Evolutionary conservation across 2,888 invertebrate genomes (phyloP).

Genomic region (Agonopterix heracliana): DNA sequence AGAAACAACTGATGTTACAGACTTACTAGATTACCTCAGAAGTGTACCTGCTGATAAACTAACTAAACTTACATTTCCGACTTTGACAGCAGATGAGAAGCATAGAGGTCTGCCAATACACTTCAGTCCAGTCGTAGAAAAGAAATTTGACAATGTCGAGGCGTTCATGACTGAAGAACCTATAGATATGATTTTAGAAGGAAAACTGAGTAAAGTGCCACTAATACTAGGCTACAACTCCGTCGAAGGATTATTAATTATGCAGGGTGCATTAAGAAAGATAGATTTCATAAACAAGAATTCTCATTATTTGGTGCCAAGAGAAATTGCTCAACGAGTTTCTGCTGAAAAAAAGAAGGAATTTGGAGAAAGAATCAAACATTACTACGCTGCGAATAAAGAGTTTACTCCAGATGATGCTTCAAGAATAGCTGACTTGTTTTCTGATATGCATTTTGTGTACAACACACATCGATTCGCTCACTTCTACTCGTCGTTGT

Average conservation of each 20-base stretch:
- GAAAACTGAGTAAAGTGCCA: conserved; percentile 26
- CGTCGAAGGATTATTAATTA: conserved; percentile 27
- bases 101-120: conserved; percentile 27
- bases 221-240: conserved; percentile 34
- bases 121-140: conserved; percentile 39
- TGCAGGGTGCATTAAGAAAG: conserved; percentile 19
- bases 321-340: conserved; percentile 21
- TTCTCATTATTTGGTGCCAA: conserved; percentile 25
- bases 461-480: conserved; percentile 24
- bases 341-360: conserved; percentile 15
- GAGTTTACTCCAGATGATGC: conserved; percentile 19
- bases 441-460: conserved; percentile 22
- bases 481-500: conserved; percentile 14
- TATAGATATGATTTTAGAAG: conserved; percentile 21
- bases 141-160: conserved; percentile 24
- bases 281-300: conserved; percentile 24
- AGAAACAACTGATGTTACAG: conserved; percentile 15
- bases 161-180: conserved; percentile 30
- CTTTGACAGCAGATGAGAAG: conserved; percentile 25
- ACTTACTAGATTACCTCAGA: conserved; percentile 24
- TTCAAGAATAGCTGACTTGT: conserved; percentile 14
- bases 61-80: conserved; percentile 21
- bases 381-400: conserved; percentile 25
- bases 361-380: conserved; percentile 22
- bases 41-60: conserved; percentile 22